Conservation (phyloP, 2,113 vertebrate species). For the Gorsachius goisagi region DNA sequence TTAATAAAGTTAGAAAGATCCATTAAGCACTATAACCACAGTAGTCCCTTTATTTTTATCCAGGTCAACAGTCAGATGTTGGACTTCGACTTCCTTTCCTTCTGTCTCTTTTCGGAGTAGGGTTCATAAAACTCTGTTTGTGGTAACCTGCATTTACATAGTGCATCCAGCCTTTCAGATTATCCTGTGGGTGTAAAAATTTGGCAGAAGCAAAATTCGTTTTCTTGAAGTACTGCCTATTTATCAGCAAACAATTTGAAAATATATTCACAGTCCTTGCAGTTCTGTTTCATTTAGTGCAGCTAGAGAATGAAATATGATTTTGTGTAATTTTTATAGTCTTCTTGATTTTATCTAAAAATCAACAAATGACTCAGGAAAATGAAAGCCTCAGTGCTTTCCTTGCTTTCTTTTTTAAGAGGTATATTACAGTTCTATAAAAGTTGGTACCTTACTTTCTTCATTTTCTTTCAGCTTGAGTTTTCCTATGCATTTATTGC, state of each 20-base stretch:
- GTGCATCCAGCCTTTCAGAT: neutral
- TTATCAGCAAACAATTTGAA: neutral
- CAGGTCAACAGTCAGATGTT: neutral
- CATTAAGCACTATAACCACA: neutral
- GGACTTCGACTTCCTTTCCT: neutral
- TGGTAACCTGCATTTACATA: neutral
- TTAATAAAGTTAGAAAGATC: neutral
- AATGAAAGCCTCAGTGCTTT: neutral
- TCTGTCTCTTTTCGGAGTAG: neutral
- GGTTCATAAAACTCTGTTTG: neutral
- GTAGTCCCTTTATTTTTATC: neutral
- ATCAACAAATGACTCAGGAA: neutral
- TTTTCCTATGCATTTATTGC: neutral
- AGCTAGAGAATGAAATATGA: neutral
- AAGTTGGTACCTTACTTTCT: neutral
- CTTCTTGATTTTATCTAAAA: neutral
- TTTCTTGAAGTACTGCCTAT: neutral
- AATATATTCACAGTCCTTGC: neutral
- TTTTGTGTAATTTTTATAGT: neutral
- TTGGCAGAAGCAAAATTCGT: neutral
- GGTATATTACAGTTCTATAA: neutral
- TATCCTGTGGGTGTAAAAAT: neutral
- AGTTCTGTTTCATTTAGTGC: neutral
- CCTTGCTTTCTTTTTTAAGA: neutral
- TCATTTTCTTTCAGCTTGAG: neutral